phyloP scores from a whole-genome alignment of 92 coral and sea anemone species.

The Heteractis magnifica region DNA sequence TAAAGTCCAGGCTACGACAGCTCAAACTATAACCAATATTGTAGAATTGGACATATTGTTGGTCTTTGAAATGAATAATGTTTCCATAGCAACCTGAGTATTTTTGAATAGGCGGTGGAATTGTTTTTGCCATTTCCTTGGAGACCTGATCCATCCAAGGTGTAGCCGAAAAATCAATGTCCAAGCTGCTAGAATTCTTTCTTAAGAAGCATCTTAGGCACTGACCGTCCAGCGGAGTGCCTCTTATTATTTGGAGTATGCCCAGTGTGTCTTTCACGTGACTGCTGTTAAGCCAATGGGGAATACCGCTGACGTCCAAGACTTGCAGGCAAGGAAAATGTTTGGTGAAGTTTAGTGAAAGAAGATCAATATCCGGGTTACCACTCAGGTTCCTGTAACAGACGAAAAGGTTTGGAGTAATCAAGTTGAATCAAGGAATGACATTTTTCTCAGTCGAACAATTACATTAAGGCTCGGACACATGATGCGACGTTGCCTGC shows the following conservation, averaged over 20 bases:
- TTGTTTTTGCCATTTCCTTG: conserved; percentile 18
- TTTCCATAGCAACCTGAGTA: conserved; percentile 44
- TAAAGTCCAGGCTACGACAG: conserved; percentile 9
- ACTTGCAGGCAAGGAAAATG: conserved; percentile 16
- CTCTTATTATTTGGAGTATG: conserved; percentile 39
- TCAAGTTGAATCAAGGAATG: background rate
- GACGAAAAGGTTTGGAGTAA: background rate
- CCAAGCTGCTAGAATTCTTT: background rate
- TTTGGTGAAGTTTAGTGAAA: conserved; percentile 1
- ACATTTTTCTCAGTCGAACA: background rate
- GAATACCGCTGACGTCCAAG: conserved; percentile 27
- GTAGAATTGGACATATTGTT: background rate
- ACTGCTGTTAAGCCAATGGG: conserved; percentile 27
- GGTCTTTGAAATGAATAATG: conserved; percentile 28
- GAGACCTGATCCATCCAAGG: conserved; percentile 9
- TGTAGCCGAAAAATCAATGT: background rate
- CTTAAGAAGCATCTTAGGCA: conserved; percentile 40
- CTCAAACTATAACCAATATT: conserved; percentile 17
- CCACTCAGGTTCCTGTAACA: conserved; percentile 26
- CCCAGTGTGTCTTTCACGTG: conserved; percentile 19
- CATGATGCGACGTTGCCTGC: too few species aligned
- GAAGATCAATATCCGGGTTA: conserved; percentile 5
- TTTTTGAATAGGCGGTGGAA: conserved; percentile 14
- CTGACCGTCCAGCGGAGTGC: conserved; percentile 43
- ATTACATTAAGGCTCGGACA: too few species aligned